Conservation (phyloP, 2,113 vertebrate genomes). For the Picathartes gymnocephalus region DNA sequence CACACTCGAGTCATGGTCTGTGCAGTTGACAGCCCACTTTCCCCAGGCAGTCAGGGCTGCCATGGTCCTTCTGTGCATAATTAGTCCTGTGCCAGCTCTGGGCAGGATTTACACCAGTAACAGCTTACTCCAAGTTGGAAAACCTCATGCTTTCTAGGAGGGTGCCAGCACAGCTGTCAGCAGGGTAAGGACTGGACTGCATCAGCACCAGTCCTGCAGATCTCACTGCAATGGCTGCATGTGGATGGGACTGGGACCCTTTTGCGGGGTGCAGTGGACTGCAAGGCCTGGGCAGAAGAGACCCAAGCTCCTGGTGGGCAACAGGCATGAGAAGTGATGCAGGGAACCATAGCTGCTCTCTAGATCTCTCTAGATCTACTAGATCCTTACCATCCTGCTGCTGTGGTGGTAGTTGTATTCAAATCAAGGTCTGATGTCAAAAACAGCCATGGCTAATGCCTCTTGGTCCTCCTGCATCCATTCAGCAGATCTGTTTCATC, state of each 20-base stretch:
- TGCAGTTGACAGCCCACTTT: background rate
- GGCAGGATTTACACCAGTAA: background rate
- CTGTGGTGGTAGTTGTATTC: background rate
- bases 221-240: background rate
- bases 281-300: background rate
- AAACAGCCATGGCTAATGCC: background rate
- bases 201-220: background rate
- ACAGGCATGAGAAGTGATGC: background rate
- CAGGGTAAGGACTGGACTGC: background rate
- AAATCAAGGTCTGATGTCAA: background rate
- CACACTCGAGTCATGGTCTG: background rate
- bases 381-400: background rate
- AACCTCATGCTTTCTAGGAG: background rate
- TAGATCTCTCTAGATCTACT: background rate
- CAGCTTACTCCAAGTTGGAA: background rate
- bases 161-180: background rate
- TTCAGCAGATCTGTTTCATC: background rate
- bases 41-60: background rate
- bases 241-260: background rate
- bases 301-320: accelerated
- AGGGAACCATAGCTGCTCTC: background rate
- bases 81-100: background rate
- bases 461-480: background rate
- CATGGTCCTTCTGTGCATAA: background rate
- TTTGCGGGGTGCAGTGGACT: background rate